These are phyloP conservation scores for Phoxinus phoxinus DNA, from an alignment of 2,113 vertebrate species.

Conservation along the genomic window DNA sequence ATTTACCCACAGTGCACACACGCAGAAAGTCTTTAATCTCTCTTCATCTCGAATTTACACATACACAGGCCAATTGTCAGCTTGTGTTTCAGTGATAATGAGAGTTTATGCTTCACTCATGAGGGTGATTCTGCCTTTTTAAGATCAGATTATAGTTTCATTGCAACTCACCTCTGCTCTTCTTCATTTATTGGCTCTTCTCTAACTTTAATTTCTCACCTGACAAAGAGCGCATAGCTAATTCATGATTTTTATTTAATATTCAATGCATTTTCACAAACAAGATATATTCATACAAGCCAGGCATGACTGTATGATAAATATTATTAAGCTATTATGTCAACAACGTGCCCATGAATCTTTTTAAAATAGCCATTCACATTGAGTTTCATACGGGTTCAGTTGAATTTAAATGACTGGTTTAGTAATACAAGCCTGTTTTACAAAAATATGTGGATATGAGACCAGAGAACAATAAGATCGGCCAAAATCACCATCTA, in stretches of 20 bases:
- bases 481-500: conserved; percentile 47
- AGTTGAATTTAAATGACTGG: conserved; percentile 52
- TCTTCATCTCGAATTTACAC: conserved; percentile 6
- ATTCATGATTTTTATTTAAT: background rate
- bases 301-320: background rate
- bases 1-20: background rate
- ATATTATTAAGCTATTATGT: background rate
- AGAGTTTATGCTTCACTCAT: conserved; percentile 6
- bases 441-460: conserved; percentile 28
- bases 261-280: background rate
- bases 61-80: background rate
- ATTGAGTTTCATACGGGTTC: background rate
- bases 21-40: background rate
- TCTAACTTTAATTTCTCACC: background rate
- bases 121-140: background rate
- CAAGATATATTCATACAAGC: background rate
- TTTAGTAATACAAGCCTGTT: conserved; percentile 41
- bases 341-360: background rate
- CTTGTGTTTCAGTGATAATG: background rate
- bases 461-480: background rate
- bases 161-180: background rate
- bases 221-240: background rate
- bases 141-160: conserved; percentile 24
- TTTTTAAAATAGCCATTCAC: background rate
- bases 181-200: background rate